Conservation (phyloP, 2,797 vertebrate species). For the Urosaurus nigricauda region DNA sequence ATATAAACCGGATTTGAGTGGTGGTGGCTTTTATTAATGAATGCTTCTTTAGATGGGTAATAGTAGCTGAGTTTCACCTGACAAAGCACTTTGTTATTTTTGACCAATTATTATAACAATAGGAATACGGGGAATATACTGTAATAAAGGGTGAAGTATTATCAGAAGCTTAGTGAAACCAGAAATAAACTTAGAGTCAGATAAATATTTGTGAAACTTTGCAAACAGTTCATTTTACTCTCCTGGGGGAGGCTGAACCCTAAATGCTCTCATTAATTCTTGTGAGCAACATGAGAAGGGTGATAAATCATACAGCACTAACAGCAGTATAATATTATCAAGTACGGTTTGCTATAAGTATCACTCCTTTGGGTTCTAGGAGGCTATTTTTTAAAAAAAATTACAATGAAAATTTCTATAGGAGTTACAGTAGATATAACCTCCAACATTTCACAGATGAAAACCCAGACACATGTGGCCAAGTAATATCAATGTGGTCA, state of each 20-base stretch:
- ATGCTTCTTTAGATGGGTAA: neutral
- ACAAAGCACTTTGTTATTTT: neutral
- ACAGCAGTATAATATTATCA: neutral
- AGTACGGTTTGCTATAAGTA: neutral
- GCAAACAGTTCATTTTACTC: neutral
- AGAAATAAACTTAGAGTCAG: neutral
- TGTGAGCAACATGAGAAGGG: neutral
- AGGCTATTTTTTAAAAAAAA: neutral
- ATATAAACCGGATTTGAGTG: neutral
- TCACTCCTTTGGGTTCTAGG: neutral
- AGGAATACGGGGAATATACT: neutral
- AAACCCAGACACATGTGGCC: too few relatives aligned
- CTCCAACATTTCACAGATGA: too few relatives aligned
- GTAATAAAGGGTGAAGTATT: neutral
- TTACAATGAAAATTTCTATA: neutral
- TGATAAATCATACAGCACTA: neutral
- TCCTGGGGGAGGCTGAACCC: neutral
- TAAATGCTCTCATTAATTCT: neutral
- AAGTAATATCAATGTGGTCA: too few relatives aligned
- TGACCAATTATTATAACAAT: neutral
- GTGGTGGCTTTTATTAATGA: neutral
- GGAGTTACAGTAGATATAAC: too few relatives aligned
- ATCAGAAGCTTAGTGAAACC: neutral
- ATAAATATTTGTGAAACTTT: neutral
- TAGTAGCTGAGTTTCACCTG: neutral